Conservation (phyloP, 2,113 vertebrate species). For the Lepus timidus region DNA sequence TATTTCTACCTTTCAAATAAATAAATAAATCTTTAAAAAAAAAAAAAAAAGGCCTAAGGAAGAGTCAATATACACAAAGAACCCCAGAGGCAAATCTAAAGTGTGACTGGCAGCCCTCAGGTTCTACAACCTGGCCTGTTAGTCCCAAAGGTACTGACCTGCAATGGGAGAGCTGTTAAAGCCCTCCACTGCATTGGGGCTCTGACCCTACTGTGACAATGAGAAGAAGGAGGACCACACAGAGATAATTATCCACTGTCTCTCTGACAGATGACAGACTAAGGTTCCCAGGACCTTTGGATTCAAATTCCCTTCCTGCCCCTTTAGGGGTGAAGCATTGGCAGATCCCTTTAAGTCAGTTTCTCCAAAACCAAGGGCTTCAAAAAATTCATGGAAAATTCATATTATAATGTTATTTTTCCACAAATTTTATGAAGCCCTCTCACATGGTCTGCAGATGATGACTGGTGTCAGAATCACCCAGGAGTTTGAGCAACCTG, state of each 20-base stretch:
- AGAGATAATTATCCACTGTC: background rate
- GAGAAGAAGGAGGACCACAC: background rate
- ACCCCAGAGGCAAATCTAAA: constrained; percentile 13
- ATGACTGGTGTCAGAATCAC: background rate
- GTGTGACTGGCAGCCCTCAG: background rate
- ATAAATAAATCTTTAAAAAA: too few relatives aligned
- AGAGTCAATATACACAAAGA: background rate
- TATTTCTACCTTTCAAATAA: too few relatives aligned
- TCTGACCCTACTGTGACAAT: background rate
- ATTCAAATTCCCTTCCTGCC: background rate
- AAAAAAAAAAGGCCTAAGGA: too few relatives aligned
- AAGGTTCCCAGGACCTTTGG: constrained; percentile 10
- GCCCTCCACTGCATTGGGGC: background rate
- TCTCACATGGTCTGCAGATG: background rate
- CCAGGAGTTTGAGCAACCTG: background rate
- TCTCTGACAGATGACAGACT: background rate
- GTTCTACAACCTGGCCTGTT: background rate
- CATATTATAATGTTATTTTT: too few relatives aligned
- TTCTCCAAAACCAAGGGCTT: background rate
- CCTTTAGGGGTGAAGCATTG: background rate
- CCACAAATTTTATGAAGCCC: too few relatives aligned
- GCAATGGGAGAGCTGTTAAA: background rate
- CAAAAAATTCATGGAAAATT: too few relatives aligned
- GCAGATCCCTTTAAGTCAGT: background rate
- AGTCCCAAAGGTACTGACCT: background rate